Evolutionary conservation across 2,888 invertebrate genomes (phyloP).

Genomic region (Cylloceria caligata): DNA sequence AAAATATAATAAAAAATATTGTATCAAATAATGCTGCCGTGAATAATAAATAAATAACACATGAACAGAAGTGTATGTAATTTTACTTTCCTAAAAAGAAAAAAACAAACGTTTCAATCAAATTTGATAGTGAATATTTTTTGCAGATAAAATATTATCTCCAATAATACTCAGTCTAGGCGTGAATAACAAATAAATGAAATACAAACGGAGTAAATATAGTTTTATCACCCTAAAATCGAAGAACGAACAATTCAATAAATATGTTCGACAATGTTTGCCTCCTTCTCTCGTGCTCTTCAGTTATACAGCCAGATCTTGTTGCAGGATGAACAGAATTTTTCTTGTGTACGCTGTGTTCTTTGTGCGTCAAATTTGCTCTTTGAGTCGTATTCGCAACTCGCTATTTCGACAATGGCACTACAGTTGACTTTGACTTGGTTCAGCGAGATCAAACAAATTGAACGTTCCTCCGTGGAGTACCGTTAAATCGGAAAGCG

Average conservation of each 20-base stretch:
- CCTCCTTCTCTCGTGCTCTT: neutral
- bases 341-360: constrained; percentile 6
- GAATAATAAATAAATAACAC: neutral
- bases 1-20: neutral
- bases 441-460: constrained; percentile 58
- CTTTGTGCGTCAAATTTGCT: constrained; percentile 54
- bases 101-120: too few species aligned
- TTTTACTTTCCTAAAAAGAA: too few species aligned
- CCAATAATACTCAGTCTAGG: neutral
- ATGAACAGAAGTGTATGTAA: neutral
- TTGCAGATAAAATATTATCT: neutral
- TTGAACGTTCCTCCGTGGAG: constrained; percentile 71
- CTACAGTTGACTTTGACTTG: constrained; percentile 49
- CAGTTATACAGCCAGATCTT: constrained; percentile 19
- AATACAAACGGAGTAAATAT: too few species aligned
- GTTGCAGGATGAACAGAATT: constrained; percentile 29
- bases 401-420: constrained; percentile 40
- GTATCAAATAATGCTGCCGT: neutral
- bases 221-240: too few species aligned
- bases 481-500: constrained; percentile 73
- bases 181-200: too few species aligned
- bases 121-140: too few species aligned
- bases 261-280: neutral
- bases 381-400: constrained; percentile 27
- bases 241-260: neutral